A percentile compares a stretch with the other conserved stretches of the same genome.
These are phyloP conservation scores for Myrmophylax atrothorax DNA, from an alignment of 2,113 vertebrate genomes.

Conservation along the genomic window DNA sequence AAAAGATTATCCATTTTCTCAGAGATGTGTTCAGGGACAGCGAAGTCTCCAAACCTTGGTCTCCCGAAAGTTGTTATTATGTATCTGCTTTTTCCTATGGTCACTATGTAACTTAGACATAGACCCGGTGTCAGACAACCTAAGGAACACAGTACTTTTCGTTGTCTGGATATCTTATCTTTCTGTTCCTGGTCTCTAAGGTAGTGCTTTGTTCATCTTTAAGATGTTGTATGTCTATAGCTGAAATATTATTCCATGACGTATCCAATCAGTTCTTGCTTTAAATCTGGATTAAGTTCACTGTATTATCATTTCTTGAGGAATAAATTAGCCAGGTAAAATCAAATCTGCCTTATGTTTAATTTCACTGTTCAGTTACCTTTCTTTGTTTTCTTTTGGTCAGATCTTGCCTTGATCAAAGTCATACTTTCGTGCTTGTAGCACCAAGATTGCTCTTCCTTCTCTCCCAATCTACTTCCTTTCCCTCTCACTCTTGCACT, in stretches of 20 bases:
- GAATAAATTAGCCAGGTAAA: background rate
- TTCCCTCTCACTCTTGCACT: background rate
- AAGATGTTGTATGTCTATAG: background rate
- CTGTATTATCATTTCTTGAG: background rate
- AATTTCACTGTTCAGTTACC: background rate
- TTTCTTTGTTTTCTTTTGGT: background rate
- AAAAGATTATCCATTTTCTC: background rate
- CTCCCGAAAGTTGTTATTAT: background rate
- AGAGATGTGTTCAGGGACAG: background rate
- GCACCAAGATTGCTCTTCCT: background rate
- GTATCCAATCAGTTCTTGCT: background rate
- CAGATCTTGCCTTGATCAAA: background rate
- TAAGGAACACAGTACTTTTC: background rate
- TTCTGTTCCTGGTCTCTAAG: background rate
- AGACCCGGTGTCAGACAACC: background rate
- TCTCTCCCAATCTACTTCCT: background rate
- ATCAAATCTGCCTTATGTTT: background rate
- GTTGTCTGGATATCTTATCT: background rate
- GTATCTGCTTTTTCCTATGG: background rate
- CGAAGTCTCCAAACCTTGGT: background rate
- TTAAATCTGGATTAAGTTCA: background rate
- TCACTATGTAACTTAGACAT: accelerated
- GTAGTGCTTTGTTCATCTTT: background rate
- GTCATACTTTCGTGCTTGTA: background rate
- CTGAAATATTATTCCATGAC: background rate